phyloP scores from a whole-genome alignment of 2,113 vertebrate species.

The Promerops cafer region DNA sequence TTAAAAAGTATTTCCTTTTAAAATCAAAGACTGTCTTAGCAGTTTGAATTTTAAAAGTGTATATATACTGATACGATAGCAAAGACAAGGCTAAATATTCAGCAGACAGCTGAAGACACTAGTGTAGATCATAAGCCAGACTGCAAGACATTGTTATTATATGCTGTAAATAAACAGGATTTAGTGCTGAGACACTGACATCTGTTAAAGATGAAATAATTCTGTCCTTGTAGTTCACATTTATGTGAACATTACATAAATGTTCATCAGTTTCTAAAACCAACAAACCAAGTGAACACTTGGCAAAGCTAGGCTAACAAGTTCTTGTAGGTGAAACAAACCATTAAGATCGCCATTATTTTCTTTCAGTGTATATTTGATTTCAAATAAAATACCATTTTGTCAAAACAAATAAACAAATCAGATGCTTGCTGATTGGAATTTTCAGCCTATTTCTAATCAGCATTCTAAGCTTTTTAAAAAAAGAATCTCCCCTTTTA shows the following conservation, averaged over 20 bases:
- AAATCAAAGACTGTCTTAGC: background rate
- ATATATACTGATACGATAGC: background rate
- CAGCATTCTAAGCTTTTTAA: background rate
- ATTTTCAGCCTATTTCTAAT: background rate
- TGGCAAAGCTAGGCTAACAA: background rate
- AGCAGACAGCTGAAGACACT: background rate
- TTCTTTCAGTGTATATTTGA: background rate
- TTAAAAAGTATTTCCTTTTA: background rate
- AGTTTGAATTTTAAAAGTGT: background rate
- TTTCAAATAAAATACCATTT: background rate
- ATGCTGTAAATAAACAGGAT: background rate
- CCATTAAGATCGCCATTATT: background rate
- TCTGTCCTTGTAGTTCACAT: background rate
- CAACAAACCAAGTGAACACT: background rate
- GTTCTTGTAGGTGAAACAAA: background rate
- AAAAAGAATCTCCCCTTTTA: background rate
- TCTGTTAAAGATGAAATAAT: background rate
- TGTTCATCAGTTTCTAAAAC: background rate
- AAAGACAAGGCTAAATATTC: background rate
- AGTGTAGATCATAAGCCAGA: background rate
- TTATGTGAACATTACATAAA: background rate
- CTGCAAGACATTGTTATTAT: background rate
- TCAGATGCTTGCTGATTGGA: background rate
- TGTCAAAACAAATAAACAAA: background rate
- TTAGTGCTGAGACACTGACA: background rate